Evolutionary conservation across 2,888 invertebrate species (phyloP), one percentile per base, ranked within the genome.

Genomic region (Ypsolopha sequella): DNA sequence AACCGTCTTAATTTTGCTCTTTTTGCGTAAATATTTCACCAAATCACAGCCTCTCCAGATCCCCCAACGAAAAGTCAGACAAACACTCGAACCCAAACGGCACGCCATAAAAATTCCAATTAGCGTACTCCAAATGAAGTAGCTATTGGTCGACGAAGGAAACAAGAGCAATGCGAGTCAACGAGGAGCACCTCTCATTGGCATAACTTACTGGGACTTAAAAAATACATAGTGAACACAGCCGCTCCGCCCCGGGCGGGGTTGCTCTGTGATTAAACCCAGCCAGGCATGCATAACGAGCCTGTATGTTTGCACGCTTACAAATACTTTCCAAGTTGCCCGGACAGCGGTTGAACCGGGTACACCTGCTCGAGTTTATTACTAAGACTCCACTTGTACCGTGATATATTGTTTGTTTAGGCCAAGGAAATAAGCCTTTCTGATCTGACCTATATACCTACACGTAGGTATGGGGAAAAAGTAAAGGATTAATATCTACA

Each of bases 211-310:
- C 61, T 55, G 66, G 70, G 68, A 74, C 76, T 80, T 77, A 77
- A 82, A 82, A 85, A 84, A 84, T 80, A 84, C 79, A 81, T 78
- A 79, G 81, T 80, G 74, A 78, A 81, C 81, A 81, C 78, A 81
- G 79, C 76, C 79, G 73, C 66, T 69, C 61, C 61, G 76, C 80
- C 74, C 64, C 67, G 65, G 78, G 80, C 77, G 69, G 73, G 73
- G 71, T 69, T 62, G 66, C 70, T 61, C 71, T 72, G 72, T 84
- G 84, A 84, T 85, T 85, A 84, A 85, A 84, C 71, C 72, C 80
- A 73, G 73, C 82, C 76, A 80, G 70, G 84, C 84, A 80, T 84
- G 80, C 77, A 76, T 78, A 82, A 82, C 80, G 79, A 80, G 76
- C 61, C 65, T 71, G 77, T 77, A 75, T 84, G 80, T 85, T 85